Evolutionary conservation across 2,797 vertebrate species (phyloP), one percentile per base, ranked within the genome.

Genomic region (Phataginus tetradactyla): DNA sequence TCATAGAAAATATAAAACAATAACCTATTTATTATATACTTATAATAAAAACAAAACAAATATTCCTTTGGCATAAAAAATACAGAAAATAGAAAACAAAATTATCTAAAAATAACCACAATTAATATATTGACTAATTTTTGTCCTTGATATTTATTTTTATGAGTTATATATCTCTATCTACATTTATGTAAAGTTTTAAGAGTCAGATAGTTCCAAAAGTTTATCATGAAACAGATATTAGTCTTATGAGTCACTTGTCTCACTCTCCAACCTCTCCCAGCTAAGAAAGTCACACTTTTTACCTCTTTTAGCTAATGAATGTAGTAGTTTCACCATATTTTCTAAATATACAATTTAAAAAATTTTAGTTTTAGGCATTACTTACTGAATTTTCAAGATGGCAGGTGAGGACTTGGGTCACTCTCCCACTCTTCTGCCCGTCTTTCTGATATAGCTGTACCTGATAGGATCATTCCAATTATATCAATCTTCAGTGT

Each of bases 91-190:
- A 85, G 18, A 92, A 86, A 11, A 37, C 93, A 95, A 95, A 95
- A 74, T 45, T 17, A 61, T 81, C 20, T 72, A 83, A 92, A 72
- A 21, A 63, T 79, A 86, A 85, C 5, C 21, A 72, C 17, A 21
- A 74, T 12, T 95, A 32, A 25, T 86, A 77, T 95, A 91, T 85
- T 95, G 66, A 88, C 68, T 49, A 68, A 29, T 77, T 90, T 81
- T 81, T 79, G 29, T 85, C 7, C 88, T 34, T 79, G 12, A 15
- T 29, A 49, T 37, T 96, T 84, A n/a, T 57, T 95, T 97, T 95
- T 80, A 78, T 81, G 69, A 57, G 27, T 72, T 86, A 78, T 55
- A 1, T 32, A 32, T 94, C 21, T 86, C 14, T 55, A 25, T n/a
- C 6, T 68, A 45, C 9, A 39, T 57, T 53, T 42, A 75, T 42